Conservation (phyloP, 2,113 vertebrate genomes). For the Oenanthe oenanthe region DNA sequence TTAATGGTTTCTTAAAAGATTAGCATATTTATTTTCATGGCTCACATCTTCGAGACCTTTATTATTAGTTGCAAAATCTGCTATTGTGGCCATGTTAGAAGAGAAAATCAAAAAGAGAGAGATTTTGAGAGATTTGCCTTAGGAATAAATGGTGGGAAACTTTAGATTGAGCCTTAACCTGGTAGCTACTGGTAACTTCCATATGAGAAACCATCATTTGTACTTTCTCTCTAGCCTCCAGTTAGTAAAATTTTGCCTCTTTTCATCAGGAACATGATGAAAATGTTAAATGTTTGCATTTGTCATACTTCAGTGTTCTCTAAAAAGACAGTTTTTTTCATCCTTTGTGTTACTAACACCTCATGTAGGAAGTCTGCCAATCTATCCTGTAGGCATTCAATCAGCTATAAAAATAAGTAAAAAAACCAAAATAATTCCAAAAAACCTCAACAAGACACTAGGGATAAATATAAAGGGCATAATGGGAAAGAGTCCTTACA, state of each 20-base stretch:
- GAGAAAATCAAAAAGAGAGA: constrained; percentile 2
- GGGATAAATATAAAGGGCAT: neutral
- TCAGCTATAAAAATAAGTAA: neutral
- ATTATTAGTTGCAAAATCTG: neutral
- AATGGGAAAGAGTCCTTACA: neutral
- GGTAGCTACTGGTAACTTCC: neutral
- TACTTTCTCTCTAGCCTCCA: neutral
- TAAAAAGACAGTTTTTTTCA: neutral
- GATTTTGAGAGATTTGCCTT: neutral
- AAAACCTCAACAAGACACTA: accelerated
- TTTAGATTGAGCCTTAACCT: neutral
- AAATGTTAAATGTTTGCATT: neutral
- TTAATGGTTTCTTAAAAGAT: neutral
- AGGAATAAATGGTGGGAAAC: neutral
- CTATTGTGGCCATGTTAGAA: neutral
- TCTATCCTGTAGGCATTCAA: neutral
- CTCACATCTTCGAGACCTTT: neutral
- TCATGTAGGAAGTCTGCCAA: neutral
- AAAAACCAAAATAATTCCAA: neutral
- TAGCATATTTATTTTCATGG: neutral
- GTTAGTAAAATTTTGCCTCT: neutral
- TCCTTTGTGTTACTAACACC: neutral
- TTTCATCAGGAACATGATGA: neutral
- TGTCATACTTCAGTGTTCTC: neutral
- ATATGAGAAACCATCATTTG: neutral